Conservation (phyloP, 2,888 invertebrate genomes). For the Plagodis pulveraria region DNA sequence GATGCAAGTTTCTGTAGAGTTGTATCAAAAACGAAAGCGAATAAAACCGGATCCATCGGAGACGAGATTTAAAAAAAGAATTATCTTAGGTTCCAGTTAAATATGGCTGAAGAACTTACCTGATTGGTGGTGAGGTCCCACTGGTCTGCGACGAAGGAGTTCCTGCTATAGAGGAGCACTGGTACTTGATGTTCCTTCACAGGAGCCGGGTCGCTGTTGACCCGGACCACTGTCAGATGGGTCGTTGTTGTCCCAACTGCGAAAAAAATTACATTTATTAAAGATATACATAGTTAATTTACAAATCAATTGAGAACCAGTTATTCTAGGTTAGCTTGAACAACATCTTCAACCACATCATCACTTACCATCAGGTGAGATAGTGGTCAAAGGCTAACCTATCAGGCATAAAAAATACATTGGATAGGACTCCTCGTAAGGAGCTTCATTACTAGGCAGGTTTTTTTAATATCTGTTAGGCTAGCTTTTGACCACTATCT, state of each 20-base stretch:
- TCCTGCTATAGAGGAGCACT: slow-evolving; percentile 89
- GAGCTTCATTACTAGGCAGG: too few relatives aligned
- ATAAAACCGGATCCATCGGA: slow-evolving; percentile 8
- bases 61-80: too few relatives aligned
- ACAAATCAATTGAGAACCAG: too few relatives aligned
- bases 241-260: slow-evolving; percentile 90
- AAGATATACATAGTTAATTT: too few relatives aligned
- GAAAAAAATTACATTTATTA: slow-evolving; percentile 21
- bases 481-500: too few relatives aligned
- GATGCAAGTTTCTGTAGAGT: slow-evolving; percentile 19
- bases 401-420: too few relatives aligned
- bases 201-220: slow-evolving; percentile 88
- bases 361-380: too few relatives aligned
- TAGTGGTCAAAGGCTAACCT: too few relatives aligned
- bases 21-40: not conserved
- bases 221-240: slow-evolving; percentile 89
- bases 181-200: slow-evolving; percentile 93
- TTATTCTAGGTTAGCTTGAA: too few relatives aligned
- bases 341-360: too few relatives aligned
- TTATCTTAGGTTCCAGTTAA: too few relatives aligned
- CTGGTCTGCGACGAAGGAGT: slow-evolving; percentile 87
- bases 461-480: too few relatives aligned
- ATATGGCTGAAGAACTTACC: slow-evolving; percentile 66
- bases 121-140: slow-evolving; percentile 94
- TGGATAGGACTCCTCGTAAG: not conserved